Evolutionary conservation across 2,888 invertebrate genomes (phyloP).

Genomic region (Tachina lurida): DNA sequence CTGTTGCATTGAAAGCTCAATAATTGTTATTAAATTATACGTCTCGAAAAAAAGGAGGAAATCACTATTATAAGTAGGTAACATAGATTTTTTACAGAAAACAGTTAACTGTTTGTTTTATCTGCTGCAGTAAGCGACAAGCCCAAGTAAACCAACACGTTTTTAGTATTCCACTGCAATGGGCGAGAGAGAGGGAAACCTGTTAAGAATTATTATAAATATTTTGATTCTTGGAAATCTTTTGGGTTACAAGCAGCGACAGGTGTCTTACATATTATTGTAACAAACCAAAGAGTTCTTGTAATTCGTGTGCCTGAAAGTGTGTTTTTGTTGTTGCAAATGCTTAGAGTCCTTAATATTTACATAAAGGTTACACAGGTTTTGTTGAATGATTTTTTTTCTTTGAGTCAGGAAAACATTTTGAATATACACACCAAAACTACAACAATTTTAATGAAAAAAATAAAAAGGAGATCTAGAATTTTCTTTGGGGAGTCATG

Average conservation of each 20-base stretch:
- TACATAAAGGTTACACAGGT: no score
- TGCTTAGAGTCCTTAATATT: background rate
- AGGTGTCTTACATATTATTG: conserved; percentile 16
- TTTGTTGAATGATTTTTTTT: no score
- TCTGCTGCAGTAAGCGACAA: background rate
- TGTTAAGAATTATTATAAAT: conserved; percentile 61
- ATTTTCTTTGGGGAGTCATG: no score
- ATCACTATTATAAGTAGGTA: conserved; percentile 65
- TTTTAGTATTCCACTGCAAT: conserved; percentile 17
- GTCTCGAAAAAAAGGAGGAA: conserved; percentile 61
- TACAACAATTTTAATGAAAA: no score
- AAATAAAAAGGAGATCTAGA: no score
- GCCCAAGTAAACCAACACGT: background rate
- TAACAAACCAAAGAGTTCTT: conserved; percentile 12
- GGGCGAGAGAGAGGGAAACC: conserved; percentile 37
- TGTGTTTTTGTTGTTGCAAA: background rate
- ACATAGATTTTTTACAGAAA: conserved; percentile 67
- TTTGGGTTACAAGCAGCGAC: background rate
- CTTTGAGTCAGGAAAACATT: no score
- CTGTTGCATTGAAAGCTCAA: conserved; percentile 32
- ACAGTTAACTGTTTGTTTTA: conserved; percentile 60
- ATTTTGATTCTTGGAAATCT: conserved; percentile 36
- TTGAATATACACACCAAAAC: no score
- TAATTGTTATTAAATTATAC: conserved; percentile 68
- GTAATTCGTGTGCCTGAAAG: background rate